Evolutionary conservation across 2,113 vertebrate species (phyloP).

Genomic region (Oreochromis niloticus): DNA sequence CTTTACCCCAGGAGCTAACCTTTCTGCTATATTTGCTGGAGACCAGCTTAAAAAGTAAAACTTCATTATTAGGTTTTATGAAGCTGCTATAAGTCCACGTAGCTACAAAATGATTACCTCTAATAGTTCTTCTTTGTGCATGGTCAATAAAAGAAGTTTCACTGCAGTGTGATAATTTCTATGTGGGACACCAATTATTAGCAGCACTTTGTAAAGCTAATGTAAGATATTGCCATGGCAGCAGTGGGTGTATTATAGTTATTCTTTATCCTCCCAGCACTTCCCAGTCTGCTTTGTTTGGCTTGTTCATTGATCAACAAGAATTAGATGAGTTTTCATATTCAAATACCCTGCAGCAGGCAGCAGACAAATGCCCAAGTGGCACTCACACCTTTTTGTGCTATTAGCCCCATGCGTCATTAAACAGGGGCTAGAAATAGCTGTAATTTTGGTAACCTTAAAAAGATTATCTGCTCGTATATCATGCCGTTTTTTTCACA

Average conservation of each 20-base stretch:
- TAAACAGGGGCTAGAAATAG: conserved; percentile 25
- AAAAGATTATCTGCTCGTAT: conserved; percentile 11
- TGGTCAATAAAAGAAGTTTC: conserved; percentile 21
- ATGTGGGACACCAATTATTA: conserved; percentile 6
- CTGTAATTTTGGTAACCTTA: conserved; percentile 29
- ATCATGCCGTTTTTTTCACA: conserved; percentile 5
- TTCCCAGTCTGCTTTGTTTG: conserved; percentile 35
- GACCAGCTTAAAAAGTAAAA: background rate
- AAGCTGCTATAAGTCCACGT: background rate
- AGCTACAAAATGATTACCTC: conserved; percentile 4
- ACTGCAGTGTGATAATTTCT: background rate
- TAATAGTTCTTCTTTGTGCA: conserved; percentile 6
- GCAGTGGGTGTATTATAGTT: background rate
- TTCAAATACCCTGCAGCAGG: conserved; percentile 39
- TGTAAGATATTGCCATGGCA: conserved; percentile 16
- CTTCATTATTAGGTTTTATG: conserved; percentile 20
- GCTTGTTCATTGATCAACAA: conserved; percentile 37
- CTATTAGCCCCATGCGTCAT: conserved; percentile 49
- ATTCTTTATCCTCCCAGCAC: background rate
- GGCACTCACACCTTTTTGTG: conserved; percentile 46
- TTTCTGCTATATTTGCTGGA: background rate
- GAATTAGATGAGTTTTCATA: conserved; percentile 41
- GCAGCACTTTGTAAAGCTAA: conserved; percentile 12
- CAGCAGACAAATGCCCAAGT: conserved; percentile 39
- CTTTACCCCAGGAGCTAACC: background rate